Percentiles rank a stretch among this genome's conserved stretches.
These are phyloP conservation scores for Aphodius granarius DNA, from an alignment of 2,888 invertebrate genomes.

Conservation along the genomic window DNA sequence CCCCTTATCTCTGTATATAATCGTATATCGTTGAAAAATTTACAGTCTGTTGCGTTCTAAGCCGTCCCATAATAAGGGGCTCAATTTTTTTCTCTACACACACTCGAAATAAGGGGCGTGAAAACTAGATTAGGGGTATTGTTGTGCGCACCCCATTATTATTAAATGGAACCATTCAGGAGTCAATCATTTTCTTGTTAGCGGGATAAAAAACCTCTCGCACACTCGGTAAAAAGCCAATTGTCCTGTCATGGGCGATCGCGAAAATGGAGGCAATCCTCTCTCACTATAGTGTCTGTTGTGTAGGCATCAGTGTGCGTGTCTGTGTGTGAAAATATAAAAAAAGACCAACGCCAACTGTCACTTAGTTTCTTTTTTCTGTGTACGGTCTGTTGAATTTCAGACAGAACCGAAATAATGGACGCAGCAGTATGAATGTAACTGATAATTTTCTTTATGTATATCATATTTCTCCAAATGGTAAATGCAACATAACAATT, in stretches of 20 bases:
- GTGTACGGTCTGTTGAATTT: background rate
- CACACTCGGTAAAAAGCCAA: conserved; percentile 17
- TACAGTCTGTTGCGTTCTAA: conserved; percentile 34
- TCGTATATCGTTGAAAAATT: conserved; percentile 26
- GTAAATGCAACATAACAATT: background rate
- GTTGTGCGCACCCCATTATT: conserved; percentile 36
- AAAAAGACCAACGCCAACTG: background rate
- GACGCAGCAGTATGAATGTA: background rate
- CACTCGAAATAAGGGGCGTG: conserved; percentile 36
- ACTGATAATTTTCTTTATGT: background rate
- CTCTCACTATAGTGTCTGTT: background rate
- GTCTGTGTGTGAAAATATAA: background rate
- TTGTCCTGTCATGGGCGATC: conserved; percentile 32
- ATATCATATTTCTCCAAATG: background rate
- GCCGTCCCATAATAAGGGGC: background rate
- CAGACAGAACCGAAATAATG: background rate
- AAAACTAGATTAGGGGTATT: conserved; percentile 43
- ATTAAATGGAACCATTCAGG: conserved; percentile 44
- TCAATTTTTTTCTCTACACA: background rate
- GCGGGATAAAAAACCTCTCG: conserved; percentile 10
- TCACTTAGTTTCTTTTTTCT: background rate
- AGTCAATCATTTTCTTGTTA: conserved; percentile 40
- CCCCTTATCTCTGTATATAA: conserved; percentile 19
- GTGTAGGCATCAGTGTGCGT: background rate
- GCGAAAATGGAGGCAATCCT: conserved; percentile 30